Evolutionary conservation across 2,113 vertebrate genomes (phyloP).

Genomic region (Nesogale talazaci): DNA sequence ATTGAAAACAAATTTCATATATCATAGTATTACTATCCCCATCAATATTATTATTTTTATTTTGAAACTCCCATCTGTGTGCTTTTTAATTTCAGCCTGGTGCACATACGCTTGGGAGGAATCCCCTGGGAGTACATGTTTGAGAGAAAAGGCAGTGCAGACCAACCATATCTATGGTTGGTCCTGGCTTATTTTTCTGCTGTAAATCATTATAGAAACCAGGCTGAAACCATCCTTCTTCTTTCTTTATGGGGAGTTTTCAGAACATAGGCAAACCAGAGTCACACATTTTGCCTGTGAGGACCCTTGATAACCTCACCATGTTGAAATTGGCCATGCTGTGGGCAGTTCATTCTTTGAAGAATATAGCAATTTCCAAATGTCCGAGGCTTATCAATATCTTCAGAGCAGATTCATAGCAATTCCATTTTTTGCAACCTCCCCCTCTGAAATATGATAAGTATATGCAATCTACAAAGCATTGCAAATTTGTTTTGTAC

Average conservation of each 20-base stretch:
- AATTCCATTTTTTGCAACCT: not conserved
- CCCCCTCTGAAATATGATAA: not conserved
- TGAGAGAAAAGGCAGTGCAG: not conserved
- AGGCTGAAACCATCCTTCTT: not conserved
- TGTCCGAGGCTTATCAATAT: not conserved
- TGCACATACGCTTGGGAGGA: not conserved
- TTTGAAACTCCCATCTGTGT: not conserved
- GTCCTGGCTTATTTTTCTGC: not conserved
- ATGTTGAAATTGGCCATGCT: not conserved
- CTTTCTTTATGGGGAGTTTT: not conserved
- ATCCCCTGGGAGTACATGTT: not conserved
- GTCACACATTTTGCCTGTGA: rapidly evolving
- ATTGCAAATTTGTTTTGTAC: not conserved
- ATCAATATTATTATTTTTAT: not conserved
- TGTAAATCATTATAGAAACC: not conserved
- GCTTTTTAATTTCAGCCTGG: not conserved
- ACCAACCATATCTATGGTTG: not conserved
- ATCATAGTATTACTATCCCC: not conserved
- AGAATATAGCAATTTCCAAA: not conserved
- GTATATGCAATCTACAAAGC: not conserved
- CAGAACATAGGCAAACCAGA: not conserved
- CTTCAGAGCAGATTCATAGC: not conserved
- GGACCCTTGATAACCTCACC: not conserved
- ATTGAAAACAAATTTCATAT: not conserved
- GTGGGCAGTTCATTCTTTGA: not conserved